Percentiles rank a stretch among this genome's conserved stretches.
phyloP scores from a whole-genome alignment of 2,113 vertebrate species.

The Lepus europaeus region DNA sequence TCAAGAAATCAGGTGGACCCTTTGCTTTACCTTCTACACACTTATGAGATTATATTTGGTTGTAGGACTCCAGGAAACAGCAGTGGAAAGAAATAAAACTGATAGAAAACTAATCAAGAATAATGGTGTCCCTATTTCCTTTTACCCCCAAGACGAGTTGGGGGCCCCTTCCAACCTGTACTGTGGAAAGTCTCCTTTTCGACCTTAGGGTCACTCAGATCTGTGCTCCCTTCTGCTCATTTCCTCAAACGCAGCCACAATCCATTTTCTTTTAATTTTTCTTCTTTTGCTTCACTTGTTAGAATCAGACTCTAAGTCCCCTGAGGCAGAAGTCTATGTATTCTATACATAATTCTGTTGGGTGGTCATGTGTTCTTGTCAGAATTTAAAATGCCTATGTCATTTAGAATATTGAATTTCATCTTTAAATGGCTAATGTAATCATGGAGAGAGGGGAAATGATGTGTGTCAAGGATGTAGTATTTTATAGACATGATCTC shows the following conservation, averaged over 20 bases:
- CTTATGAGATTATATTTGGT: neutral
- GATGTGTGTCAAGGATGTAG: neutral
- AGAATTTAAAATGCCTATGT: constrained; percentile 60
- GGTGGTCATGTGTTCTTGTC: constrained; percentile 28
- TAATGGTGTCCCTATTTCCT: constrained; percentile 31
- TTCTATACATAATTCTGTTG: constrained; percentile 47
- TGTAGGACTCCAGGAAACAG: neutral
- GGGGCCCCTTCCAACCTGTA: constrained; percentile 68
- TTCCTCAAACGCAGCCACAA: constrained; percentile 74
- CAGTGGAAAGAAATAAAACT: constrained; percentile 38
- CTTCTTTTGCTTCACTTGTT: constrained; percentile 57
- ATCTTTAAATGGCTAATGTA: constrained; percentile 39
- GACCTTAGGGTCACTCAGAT: constrained; percentile 67
- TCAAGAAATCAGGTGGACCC: neutral
- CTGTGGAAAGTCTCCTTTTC: constrained; percentile 60
- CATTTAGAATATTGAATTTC: constrained; percentile 52
- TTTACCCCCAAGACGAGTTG: neutral
- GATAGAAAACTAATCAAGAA: constrained; percentile 56
- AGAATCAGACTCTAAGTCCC: constrained; percentile 57
- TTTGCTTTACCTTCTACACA: neutral
- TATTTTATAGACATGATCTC: neutral
- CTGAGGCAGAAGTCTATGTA: constrained; percentile 53
- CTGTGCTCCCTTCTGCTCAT: constrained; percentile 40
- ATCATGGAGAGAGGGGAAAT: constrained; percentile 19
- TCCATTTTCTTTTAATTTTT: constrained; percentile 73